Base-by-base conservation (phyloP, 1,140 invertebrate species). In the Oreohelix idahoensis region DNA sequence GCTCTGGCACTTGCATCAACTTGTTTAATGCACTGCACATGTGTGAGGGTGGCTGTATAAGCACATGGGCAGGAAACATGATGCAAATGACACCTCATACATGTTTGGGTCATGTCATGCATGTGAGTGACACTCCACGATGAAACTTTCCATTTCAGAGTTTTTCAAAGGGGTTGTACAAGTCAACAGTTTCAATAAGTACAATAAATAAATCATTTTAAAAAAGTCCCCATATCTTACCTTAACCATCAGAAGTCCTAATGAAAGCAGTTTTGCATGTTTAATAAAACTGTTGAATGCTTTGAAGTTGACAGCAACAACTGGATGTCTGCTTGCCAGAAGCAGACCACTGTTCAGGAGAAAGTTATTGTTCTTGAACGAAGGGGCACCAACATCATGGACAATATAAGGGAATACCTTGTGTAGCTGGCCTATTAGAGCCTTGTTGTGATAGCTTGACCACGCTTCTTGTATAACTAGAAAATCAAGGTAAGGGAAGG, bases 221-320 rank as follows among this genome's bases (percentile, higher is more conserved):
- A 49, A 53, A 23, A 51, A 51, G 4, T 17, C 39, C 29, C 32
- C 17, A 38, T 11, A 39, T 53, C 81, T 73, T 87, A 92, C 92
- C 90, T 93, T 93, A 1, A 91, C 82, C 88, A 91, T 92, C 0
- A 92, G 86, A 17, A 92, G 86, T 29, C 92, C 92, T 79, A 91
- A 91, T 38, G 88, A 88, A 79, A 86, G 81, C 79, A 87, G 87
- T 80, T 83, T 81, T 51, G 90, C 89, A 83, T 89, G 89, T 23
- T 85, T 84, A 53, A 85, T 86, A 36, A 86, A 86, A 45, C 80
- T 66, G 38, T 84, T 78, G 81, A 89, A 93, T 26, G 84, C 81
- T 63, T 90, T 89, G 84, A 93, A 93, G 49, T 89, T 85, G 23
- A 85, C 88, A 51, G 89, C 87, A n/a, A 89, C 32, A 36, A 93